phyloP scores from a whole-genome alignment of 1,140 invertebrate species.

The Ips typographus region DNA sequence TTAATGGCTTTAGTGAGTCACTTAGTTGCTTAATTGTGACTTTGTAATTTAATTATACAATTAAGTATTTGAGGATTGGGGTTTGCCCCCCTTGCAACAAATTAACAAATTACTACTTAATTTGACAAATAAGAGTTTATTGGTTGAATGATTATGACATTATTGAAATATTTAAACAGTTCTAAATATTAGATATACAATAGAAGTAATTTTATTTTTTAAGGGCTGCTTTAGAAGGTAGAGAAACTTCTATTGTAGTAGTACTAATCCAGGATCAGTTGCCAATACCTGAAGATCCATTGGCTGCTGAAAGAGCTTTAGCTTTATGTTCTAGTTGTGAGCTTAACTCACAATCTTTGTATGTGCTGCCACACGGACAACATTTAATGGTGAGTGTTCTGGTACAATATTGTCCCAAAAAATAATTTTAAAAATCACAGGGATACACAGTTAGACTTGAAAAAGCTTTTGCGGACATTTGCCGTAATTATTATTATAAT shows the following conservation, averaged over 20 bases:
- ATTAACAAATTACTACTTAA: too few species aligned
- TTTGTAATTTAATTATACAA: too few species aligned
- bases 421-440: conserved; percentile 48
- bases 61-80: too few species aligned
- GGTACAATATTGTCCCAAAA: background rate
- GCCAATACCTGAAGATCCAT: conserved; percentile 79
- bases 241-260: conserved; percentile 83
- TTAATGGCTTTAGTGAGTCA: too few species aligned
- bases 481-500: conserved; percentile 88
- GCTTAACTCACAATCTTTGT: conserved; percentile 87
- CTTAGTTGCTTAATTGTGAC: too few species aligned
- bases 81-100: too few species aligned
- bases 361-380: conserved; percentile 85
- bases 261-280: conserved; percentile 84
- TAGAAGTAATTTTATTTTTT: background rate
- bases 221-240: conserved; percentile 64
- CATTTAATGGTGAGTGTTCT: conserved; percentile 60
- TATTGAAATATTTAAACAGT: background rate
- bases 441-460: conserved; percentile 78
- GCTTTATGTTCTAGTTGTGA: conserved; percentile 88
- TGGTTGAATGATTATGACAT: background rate
- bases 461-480: conserved; percentile 89
- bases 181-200: background rate
- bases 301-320: conserved; percentile 85
- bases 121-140: background rate